phyloP scores from a whole-genome alignment of 2,888 invertebrate species.

The Troides aeacus region DNA sequence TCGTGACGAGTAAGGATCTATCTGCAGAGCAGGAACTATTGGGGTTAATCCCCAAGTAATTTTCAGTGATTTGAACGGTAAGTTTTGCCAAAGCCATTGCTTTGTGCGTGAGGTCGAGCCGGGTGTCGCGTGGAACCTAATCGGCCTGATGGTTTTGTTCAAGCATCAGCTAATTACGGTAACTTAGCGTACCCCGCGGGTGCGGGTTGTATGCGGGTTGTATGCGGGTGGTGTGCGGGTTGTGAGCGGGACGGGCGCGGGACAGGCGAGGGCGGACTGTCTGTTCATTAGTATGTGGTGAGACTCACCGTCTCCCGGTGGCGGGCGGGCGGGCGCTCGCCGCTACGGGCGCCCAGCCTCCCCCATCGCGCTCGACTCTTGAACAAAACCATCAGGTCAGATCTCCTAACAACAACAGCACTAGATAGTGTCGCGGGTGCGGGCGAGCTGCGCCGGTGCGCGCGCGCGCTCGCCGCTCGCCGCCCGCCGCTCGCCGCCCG shows the following conservation, averaged over 20 bases:
- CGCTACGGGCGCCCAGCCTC: conserved; percentile 66
- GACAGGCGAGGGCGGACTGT: conserved; percentile 23
- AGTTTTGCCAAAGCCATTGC: too few species aligned
- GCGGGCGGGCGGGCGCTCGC: conserved; percentile 48
- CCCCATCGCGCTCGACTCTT: conserved; percentile 71
- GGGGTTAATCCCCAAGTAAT: too few species aligned
- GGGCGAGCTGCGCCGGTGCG: too few species aligned
- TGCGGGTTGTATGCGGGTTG: too few species aligned
- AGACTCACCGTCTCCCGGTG: conserved; percentile 67
- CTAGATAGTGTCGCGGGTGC: too few species aligned
- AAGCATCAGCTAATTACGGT: conserved; percentile 58
- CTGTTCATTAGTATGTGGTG: conserved; percentile 40
- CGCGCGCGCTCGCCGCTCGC: too few species aligned
- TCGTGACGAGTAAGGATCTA: too few species aligned
- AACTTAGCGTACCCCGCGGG: conserved; percentile 3
- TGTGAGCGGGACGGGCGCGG: conserved; percentile 17
- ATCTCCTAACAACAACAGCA: background rate
- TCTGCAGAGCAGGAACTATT: too few species aligned
- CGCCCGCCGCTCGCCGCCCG: too few species aligned
- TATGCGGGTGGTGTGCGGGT: conserved; percentile 8
- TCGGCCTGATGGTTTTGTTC: conserved; percentile 53
- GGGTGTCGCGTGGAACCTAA: background rate
- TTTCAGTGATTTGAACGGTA: too few species aligned
- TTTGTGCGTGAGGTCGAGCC: too few species aligned
- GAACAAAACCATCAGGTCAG: conserved; percentile 71